Base-by-base conservation (phyloP, 2,113 vertebrate species). In the Muntiacus reevesi region DNA sequence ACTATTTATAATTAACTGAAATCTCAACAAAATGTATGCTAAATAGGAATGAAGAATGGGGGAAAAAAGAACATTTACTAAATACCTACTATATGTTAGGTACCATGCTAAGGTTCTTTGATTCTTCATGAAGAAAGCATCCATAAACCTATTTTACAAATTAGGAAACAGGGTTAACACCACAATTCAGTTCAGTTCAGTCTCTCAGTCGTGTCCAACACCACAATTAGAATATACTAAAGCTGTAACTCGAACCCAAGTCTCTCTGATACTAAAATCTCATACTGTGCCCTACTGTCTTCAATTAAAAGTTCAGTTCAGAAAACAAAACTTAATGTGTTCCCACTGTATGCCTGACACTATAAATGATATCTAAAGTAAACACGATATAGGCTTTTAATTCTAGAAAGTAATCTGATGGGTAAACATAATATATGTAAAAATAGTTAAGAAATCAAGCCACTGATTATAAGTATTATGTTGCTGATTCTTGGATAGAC, bases 371-470 rank as follows among this genome's bases (percentile, higher is more conserved):
- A 97, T 54, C 27, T 55, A 86, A 95, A 95, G 62, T 36, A 96
- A 67, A 55, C 33, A 90, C 50, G 57, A 93, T 64, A 43, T 4
- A 89, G 14, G 40, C 27, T 94, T 86, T 94, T 76, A 33, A 82
- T 30, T 96, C 17, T 71, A 94, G 33, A 89, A 95, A 76, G 12
- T 87, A 97, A 91, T 62, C 1, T 85, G 89, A 92, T 60, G 27
- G 7, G 47, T 60, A 9, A 92, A 90, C 2, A 25, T 83, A 94
- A 85, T 6, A 85, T 67, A 87, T 43, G 15, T 87, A 52, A 96
- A 93, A 96, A 97, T 82, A 89, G 25, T 91, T 91, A 91, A 89
- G 87, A 92, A 90, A 95, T 89, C 23, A 78, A 84, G 40, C 9
- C 28, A 94, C 1, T 94, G 78, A 97, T 54, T 90, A 8, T 71